These are phyloP conservation scores for Drosophila antonietae DNA, from an alignment of 2,888 invertebrate species.

Conservation along the genomic window DNA sequence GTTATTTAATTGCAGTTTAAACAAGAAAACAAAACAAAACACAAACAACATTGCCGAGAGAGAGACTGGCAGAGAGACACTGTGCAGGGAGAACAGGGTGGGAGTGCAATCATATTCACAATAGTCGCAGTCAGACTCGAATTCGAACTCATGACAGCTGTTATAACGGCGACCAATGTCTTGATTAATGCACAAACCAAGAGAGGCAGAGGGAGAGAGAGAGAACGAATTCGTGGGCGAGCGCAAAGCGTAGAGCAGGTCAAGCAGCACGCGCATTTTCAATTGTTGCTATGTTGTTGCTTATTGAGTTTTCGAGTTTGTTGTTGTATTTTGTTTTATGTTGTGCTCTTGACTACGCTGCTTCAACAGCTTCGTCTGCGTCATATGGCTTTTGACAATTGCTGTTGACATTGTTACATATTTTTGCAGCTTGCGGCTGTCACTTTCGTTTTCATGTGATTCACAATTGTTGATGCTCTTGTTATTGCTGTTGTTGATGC, in stretches of 20 bases:
- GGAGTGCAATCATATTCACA: conserved; percentile 31
- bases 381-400: conserved; percentile 46
- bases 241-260: conserved; percentile 64
- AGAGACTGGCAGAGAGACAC: background rate
- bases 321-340: conserved; percentile 33
- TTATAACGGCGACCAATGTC: conserved; percentile 43
- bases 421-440: conserved; percentile 45
- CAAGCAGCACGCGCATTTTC: conserved; percentile 64
- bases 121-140: conserved; percentile 23
- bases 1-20: conserved; percentile 56
- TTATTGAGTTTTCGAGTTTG: background rate
- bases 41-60: background rate
- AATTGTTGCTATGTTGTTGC: conserved; percentile 42
- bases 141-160: conserved; percentile 63
- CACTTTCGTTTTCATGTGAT: conserved; percentile 72
- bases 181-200: conserved; percentile 40
- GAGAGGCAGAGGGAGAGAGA: conserved; percentile 5
- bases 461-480: conserved; percentile 42
- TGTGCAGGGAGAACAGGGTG: conserved; percentile 3
- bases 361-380: conserved; percentile 30
- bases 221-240: conserved; percentile 55
- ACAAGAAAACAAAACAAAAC: conserved; percentile 17
- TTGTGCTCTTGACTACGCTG: conserved; percentile 47
- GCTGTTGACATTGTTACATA: conserved; percentile 71
- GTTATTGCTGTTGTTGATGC: conserved; percentile 20